Percentiles rank a stretch among this genome's conserved stretches.
Conservation (phyloP, 2,888 invertebrate genomes). For the Brenthis daphne region DNA sequence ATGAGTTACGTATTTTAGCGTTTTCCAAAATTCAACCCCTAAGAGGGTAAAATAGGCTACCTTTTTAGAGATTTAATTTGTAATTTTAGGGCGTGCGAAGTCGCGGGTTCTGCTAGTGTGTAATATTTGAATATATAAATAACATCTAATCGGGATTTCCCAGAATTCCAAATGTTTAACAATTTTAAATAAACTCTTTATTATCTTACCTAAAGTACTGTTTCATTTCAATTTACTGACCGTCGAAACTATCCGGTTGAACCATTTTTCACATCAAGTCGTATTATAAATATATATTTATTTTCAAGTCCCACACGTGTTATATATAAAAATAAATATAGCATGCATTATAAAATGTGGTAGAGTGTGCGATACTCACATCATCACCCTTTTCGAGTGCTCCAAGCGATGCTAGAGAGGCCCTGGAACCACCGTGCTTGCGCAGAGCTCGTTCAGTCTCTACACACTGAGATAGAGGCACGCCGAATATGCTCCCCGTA, state of each 20-base stretch:
- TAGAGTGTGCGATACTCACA: constrained; percentile 67
- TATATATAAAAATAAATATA: no score
- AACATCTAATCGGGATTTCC: constrained; percentile 2
- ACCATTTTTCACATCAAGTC: no score
- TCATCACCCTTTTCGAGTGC: constrained; percentile 74
- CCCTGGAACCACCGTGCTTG: constrained; percentile 84
- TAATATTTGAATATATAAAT: background rate
- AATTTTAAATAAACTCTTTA: background rate
- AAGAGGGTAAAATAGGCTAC: no score
- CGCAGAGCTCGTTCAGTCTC: constrained; percentile 86
- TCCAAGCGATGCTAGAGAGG: constrained; percentile 88
- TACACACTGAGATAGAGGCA: constrained; percentile 91
- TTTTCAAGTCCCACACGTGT: no score
- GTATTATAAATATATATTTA: no score
- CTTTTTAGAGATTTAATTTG: no score
- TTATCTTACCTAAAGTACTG: background rate
- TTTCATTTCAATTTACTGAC: no score
- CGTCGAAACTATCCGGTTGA: no score
- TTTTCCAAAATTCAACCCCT: no score
- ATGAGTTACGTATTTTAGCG: no score
- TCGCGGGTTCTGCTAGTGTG: no score
- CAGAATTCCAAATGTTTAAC: constrained; percentile 5
- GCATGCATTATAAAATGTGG: background rate
- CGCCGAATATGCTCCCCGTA: constrained; percentile 90
- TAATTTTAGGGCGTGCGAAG: no score